phyloP scores from a whole-genome alignment of 2,113 vertebrate species.

The Candoia aspera region DNA sequence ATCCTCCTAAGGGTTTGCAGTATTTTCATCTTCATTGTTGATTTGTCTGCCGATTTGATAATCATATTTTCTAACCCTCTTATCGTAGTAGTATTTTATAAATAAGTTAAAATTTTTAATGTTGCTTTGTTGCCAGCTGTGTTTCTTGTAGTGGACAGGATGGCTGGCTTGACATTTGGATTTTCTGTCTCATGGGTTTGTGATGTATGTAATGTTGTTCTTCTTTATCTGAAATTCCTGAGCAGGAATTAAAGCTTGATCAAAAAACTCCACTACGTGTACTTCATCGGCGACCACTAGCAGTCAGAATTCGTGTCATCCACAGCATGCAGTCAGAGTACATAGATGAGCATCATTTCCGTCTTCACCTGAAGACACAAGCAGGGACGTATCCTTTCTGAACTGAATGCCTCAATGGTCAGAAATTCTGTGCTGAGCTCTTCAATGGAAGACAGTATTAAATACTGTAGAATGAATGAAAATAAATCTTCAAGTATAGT shows the following conservation, averaged over 20 bases:
- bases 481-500: neutral
- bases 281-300: constrained; percentile 89
- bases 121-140: neutral
- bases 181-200: neutral
- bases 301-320: constrained; percentile 83
- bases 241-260: constrained; percentile 87
- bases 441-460: neutral
- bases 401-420: neutral
- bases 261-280: constrained; percentile 97
- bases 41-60: neutral
- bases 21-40: neutral
- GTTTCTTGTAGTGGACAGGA: neutral
- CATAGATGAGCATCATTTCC: constrained; percentile 89
- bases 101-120: too few species aligned
- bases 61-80: too few species aligned
- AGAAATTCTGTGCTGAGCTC: neutral
- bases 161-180: neutral
- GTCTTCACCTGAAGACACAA: constrained; percentile 88
- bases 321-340: constrained; percentile 85
- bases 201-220: neutral
- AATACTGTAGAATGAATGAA: neutral
- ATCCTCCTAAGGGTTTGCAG: neutral
- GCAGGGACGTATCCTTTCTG: constrained; percentile 93
- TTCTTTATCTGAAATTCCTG: neutral
- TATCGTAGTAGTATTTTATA: too few species aligned